Percentiles rank a stretch among this genome's conserved stretches.
Evolutionary conservation across 1,140 invertebrate species (phyloP).

Genomic region (Dinothrombium tinctorium): DNA sequence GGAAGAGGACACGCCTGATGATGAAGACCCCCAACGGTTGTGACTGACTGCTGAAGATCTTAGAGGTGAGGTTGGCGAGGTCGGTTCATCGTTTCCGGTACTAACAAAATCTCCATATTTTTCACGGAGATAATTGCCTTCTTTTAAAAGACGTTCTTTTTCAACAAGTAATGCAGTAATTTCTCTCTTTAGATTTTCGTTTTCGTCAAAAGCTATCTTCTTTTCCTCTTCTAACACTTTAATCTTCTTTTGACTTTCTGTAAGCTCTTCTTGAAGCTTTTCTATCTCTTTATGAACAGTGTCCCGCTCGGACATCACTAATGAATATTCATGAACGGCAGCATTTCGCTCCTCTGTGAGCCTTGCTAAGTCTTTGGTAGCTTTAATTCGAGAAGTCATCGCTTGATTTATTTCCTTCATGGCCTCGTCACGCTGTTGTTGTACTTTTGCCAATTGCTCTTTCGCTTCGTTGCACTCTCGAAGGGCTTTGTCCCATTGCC

Average conservation of each 20-base stretch:
- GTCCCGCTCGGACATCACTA: conserved; percentile 77
- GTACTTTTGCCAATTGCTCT: conserved; percentile 40
- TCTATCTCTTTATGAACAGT: conserved; percentile 92
- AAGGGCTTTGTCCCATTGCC: conserved; percentile 62
- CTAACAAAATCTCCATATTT: conserved; percentile 44
- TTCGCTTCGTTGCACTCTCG: conserved; percentile 52
- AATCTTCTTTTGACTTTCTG: conserved; percentile 49
- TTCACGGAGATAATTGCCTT: conserved; percentile 49
- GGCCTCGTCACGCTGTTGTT: conserved; percentile 48
- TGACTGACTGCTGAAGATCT: not conserved
- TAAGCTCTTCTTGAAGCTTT: conserved; percentile 71
- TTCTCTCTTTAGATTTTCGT: conserved; percentile 44
- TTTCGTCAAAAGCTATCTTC: conserved; percentile 45
- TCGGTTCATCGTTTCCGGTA: conserved; percentile 15
- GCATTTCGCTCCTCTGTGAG: conserved; percentile 65
- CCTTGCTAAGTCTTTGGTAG: conserved; percentile 51
- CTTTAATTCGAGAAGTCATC: conserved; percentile 42
- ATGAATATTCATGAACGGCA: conserved; percentile 54
- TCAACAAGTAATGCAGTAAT: conserved; percentile 56
- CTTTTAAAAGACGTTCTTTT: conserved; percentile 56
- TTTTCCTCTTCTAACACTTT: conserved; percentile 54
- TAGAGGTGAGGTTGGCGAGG: not conserved
- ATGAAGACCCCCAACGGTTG: conserved; percentile 8
- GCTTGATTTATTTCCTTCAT: conserved; percentile 52
- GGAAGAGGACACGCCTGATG: conserved; percentile 5